Conservation (phyloP, 2,113 vertebrate genomes). For the Barbus barbus region DNA sequence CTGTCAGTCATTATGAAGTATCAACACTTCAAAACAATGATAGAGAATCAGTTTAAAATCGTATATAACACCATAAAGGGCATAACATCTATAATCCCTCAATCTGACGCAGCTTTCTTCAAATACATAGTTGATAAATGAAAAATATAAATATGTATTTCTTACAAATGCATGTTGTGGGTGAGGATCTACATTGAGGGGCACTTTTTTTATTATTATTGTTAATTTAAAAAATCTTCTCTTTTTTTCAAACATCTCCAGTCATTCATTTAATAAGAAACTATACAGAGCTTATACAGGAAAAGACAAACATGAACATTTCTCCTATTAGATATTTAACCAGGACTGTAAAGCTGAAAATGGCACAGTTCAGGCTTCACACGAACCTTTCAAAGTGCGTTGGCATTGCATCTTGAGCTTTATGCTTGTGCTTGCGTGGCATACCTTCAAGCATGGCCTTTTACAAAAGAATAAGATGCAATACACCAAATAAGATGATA, state of each 20-base stretch:
- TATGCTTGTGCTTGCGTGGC: neutral
- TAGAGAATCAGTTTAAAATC: neutral
- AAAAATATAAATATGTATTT: neutral
- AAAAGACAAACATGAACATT: neutral
- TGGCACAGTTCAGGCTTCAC: constrained; percentile 16
- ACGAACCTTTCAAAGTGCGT: constrained; percentile 12
- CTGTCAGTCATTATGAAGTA: neutral
- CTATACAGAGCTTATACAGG: too few relatives aligned
- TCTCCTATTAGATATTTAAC: constrained; percentile 13
- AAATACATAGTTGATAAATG: neutral
- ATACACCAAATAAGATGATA: neutral
- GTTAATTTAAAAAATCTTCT: too few relatives aligned
- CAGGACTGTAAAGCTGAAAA: neutral
- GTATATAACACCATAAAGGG: neutral
- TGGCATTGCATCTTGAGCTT: constrained; percentile 23
- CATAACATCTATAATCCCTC: neutral
- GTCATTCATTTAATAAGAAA: too few relatives aligned
- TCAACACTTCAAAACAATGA: neutral
- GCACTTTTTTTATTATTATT: neutral
- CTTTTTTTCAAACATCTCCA: too few relatives aligned
- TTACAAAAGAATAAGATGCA: neutral
- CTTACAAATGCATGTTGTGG: neutral
- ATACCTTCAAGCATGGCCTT: constrained; percentile 18
- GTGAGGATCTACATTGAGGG: neutral
- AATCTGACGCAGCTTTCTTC: neutral